Conservation (phyloP, 2,797 vertebrate genomes). For the Pangasius djambal region DNA sequence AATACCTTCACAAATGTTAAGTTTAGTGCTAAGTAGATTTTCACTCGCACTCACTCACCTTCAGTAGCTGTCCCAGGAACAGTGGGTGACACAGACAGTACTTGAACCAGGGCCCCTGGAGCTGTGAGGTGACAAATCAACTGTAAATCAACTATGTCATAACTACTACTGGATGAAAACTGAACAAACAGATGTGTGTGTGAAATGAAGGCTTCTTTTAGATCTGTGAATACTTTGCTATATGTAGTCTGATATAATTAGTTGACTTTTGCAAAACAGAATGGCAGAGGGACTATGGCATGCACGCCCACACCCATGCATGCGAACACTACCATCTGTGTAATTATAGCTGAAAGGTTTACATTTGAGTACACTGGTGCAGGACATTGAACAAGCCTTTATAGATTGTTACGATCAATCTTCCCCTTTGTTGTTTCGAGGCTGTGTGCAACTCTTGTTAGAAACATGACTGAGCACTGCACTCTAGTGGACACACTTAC, state of each 20-base stretch:
- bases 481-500: constrained; percentile 59
- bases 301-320: neutral
- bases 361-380: neutral
- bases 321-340: neutral
- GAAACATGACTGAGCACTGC: constrained; percentile 48
- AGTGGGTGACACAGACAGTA: neutral
- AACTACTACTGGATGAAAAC: neutral
- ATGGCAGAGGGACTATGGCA: neutral
- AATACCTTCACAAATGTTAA: no score
- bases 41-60: neutral
- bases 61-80: neutral
- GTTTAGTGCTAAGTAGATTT: no score
- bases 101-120: neutral
- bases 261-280: neutral
- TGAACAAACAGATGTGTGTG: neutral
- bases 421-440: neutral
- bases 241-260: neutral
- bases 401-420: neutral
- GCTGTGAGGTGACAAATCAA: neutral
- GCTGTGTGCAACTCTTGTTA: neutral
- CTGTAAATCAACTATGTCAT: neutral
- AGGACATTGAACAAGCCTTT: neutral
- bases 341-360: neutral
- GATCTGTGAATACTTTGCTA: neutral
- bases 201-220: neutral